Evolutionary conservation across 2,888 invertebrate genomes (phyloP), one percentile per base, ranked within the genome.

Genomic region (Hybos culiciformis): DNA sequence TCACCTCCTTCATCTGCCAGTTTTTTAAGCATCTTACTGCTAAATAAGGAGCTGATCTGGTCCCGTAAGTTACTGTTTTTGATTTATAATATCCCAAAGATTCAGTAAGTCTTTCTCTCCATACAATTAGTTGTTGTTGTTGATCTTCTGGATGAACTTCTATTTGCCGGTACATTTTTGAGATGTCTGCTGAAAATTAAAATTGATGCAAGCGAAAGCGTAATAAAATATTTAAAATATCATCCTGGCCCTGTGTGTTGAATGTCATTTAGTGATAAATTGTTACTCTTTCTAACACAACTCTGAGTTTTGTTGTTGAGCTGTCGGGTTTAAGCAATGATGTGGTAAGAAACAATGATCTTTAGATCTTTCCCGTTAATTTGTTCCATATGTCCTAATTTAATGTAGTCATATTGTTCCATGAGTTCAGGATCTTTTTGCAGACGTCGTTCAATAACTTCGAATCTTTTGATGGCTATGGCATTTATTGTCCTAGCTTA

Each of bases 31-130:
- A 38, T 26, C 49, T 42, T 2, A 47, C 49, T 2, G 54, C 53
- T n/a, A 51, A 41, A 43, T 37, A 54, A 9, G 54, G 51, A 3
- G 54, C 49, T 7, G 46, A 19, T 5, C 49, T 37, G 3, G 46
- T 46, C 17, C 54, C 53, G 45, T 49, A 53, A 14, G 38, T 29
- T 29, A 29, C 29, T 29, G 29, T 29, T 12, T 29, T 29, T n/a
- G n/a, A 29, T n/a, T 29, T 12, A 29, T n/a, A n/a, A n/a, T n/a
- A n/a, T n/a, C n/a, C n/a, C n/a, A n/a, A n/a, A n/a, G n/a, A n/a
- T n/a, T n/a, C n/a, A n/a, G n/a, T n/a, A n/a, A n/a, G n/a, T n/a
- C n/a, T n/a, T n/a, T n/a, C 23, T 32, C 44, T 38, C 50, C 51
- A 50, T 14, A 48, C 15, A 38, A 51, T 42, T 5, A 43, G 44